A percentile compares a stretch with the other conserved stretches of the same genome.
Conservation (phyloP, 2,888 invertebrate species). For the Bursaphelenchus okinawaensis region DNA sequence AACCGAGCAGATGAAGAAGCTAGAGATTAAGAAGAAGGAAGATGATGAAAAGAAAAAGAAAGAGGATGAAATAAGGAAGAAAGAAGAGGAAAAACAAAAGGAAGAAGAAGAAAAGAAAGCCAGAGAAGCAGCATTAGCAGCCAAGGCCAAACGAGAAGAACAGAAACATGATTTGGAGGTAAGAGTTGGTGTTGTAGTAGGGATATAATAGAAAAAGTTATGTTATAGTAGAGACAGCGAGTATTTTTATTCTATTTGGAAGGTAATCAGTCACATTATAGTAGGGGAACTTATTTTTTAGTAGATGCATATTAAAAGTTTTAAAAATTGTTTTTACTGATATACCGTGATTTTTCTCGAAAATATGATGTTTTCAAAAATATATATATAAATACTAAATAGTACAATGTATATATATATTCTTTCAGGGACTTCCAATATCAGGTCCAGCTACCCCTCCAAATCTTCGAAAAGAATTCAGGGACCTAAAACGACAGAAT, state of each 20-base stretch:
- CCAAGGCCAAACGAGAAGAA: neutral
- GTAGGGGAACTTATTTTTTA: no score
- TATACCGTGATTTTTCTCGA: no score
- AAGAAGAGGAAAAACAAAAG: neutral
- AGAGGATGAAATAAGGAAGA: neutral
- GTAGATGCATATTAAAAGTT: no score
- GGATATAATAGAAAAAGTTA: no score
- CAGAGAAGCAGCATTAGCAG: neutral
- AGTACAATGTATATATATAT: neutral
- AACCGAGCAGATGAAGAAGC: slow-evolving; percentile 18
- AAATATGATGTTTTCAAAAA: no score
- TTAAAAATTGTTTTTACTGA: no score
- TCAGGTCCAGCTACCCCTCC: neutral
- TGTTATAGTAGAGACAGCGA: neutral
- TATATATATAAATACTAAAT: no score
- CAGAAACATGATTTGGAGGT: neutral
- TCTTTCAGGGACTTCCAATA: neutral
- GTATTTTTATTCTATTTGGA: no score
- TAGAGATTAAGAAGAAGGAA: slow-evolving; percentile 13
- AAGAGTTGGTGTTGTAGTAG: no score
- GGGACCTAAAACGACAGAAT: neutral
- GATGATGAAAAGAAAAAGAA: slow-evolving; percentile 6
- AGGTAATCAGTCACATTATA: no score
- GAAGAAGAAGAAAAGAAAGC: neutral
- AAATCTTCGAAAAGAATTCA: neutral